These are phyloP conservation scores for Steinernema feltiae DNA, from an alignment of 1,140 invertebrate genomes.

Conservation along the genomic window DNA sequence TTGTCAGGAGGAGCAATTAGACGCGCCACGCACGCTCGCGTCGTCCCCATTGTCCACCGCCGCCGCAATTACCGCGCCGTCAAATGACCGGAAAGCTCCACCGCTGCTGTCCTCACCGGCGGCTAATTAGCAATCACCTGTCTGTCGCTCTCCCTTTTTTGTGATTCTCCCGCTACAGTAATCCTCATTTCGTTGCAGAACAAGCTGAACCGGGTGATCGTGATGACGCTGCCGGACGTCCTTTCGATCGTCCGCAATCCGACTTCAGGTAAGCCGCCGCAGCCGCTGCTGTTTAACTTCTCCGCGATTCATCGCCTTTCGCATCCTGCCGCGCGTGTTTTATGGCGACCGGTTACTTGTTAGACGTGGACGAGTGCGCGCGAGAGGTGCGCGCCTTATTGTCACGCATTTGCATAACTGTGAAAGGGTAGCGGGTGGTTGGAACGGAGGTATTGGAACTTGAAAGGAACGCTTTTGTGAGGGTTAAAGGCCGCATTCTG, in stretches of 20 bases:
- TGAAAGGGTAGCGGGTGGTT: too few species aligned
- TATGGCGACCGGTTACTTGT: neutral
- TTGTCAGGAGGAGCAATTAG: neutral
- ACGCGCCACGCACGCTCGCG: neutral
- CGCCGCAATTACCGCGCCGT: neutral
- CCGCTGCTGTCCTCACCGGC: neutral
- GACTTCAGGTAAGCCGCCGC: neutral
- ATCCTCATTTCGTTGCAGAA: neutral
- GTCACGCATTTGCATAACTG: neutral
- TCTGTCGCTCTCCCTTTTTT: neutral
- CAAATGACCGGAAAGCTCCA: neutral
- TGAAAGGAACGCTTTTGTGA: too few species aligned
- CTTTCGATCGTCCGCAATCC: neutral
- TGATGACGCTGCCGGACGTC: slow-evolving; percentile 13
- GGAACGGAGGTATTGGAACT: too few species aligned
- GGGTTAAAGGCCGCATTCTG: too few species aligned
- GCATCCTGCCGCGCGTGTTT: neutral
- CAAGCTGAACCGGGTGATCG: neutral
- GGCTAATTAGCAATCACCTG: slow-evolving; percentile 2
- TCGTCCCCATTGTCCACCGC: neutral
- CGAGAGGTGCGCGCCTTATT: too few species aligned
- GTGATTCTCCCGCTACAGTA: neutral
- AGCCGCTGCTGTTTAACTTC: neutral
- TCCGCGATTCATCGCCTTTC: neutral
- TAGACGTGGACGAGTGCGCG: too few species aligned